Base-by-base conservation (phyloP, 2,113 vertebrate genomes). In the Colistium nudipinnis region DNA sequence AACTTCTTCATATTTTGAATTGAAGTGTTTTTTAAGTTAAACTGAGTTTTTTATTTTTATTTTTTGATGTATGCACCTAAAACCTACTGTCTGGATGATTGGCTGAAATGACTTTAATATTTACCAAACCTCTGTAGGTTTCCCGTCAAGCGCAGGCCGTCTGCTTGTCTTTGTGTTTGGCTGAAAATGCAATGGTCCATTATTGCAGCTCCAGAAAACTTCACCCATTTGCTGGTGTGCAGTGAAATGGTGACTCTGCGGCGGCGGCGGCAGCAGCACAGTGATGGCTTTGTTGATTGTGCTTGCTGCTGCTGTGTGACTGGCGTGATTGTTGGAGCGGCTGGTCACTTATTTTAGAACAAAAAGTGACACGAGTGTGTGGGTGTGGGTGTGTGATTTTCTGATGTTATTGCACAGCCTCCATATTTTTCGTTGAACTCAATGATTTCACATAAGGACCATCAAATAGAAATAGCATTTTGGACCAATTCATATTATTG, bases 221-320 rank as follows among this genome's bases (percentile, higher is more conserved):
- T 62, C 14, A 33, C 19, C 44, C 22, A 17, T 62, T 63, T 76
- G 61, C 61, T 59, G 41, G 17, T 47, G 65, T 27, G 68, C 45
- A 38, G 45, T 39, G 81, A 69, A 62, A 43, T 30, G 51, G 44
- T 67, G 67, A 60, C 51, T 56, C 8, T 41, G 53, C 31, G 4
- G 14, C 13, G 24, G 63, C 63, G 57, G 53, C 31, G 4, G 14
- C 13, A 24, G 63, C 63, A 61, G 65, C 83, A 91, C 91, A 92
- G 68, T 83, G 73, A 43, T 48, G 45, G 62, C 89, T 91, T 92
- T 92, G 90, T 91, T 70, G 80, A 84, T 82, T 85, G 86, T 83
- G 59, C 76, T 57, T 6, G 17, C 52, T 35, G 51, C 51, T 53
- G 31, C 52, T 54, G 79, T 81, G 76, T 90, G 87, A 89, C 87